Percentiles rank a stretch among this genome's conserved stretches.
These are phyloP conservation scores for Mesitornis unicolor DNA, from an alignment of 2,113 vertebrate genomes.

Conservation along the genomic window DNA sequence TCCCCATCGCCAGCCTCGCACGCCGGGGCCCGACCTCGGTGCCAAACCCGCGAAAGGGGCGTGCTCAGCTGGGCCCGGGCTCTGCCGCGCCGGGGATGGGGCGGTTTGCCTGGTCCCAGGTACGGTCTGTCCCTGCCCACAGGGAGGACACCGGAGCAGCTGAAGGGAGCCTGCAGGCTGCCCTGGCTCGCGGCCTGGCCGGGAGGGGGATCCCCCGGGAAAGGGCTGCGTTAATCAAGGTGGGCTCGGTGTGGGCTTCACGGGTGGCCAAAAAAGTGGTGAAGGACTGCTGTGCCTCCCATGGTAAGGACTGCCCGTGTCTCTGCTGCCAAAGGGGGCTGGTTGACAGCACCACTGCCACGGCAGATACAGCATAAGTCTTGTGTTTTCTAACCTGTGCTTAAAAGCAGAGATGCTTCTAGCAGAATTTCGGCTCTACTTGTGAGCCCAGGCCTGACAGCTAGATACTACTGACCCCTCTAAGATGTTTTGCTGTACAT, in stretches of 20 bases:
- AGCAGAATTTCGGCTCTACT: not conserved
- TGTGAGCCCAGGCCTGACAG: accelerated
- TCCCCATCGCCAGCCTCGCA: not conserved
- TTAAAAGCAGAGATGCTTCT: not conserved
- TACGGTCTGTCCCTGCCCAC: too few species aligned
- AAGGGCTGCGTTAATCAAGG: too few species aligned
- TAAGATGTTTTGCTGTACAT: not conserved
- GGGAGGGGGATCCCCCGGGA: accelerated
- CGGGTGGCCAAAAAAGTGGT: accelerated
- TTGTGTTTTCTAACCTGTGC: not conserved
- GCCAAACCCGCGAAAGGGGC: accelerated
- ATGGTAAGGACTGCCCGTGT: accelerated
- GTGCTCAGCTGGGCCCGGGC: not conserved
- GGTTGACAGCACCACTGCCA: accelerated
- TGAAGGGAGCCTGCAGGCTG: too few species aligned
- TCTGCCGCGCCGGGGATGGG: not conserved
- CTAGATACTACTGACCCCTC: accelerated
- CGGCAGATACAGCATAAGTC: accelerated
- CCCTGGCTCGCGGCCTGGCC: too few species aligned
- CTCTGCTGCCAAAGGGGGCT: not conserved
- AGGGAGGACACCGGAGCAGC: not conserved
- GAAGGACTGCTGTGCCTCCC: accelerated
- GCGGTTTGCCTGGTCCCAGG: not conserved
- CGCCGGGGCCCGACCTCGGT: accelerated
- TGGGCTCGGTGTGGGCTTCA: accelerated